Evolutionary conservation across 2,113 vertebrate species (phyloP), one percentile per base, ranked within the genome.

Genomic region (Ranitomeya imitator): DNA sequence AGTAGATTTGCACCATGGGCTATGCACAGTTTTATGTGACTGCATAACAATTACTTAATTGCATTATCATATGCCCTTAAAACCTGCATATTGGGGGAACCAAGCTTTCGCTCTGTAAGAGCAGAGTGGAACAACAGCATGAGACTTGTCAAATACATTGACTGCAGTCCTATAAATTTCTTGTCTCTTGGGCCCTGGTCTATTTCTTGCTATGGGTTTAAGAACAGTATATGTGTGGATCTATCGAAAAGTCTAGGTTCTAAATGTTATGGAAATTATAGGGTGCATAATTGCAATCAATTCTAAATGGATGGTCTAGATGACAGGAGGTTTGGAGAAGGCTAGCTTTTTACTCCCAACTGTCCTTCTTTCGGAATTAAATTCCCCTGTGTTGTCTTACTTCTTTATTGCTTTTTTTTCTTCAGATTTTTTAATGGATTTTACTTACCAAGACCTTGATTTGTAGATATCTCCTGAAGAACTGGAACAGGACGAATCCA

Each of bases 41-140:
- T 88, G 71, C 87, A 77, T 83, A 84, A 82, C 87, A 88, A 83
- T 61, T 78, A 63, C 79, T 83, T 88, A 88, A 88, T 88, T 88
- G 80, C 87, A 88, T 88, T 83, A 88, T 83, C 80, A 88, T 83
- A 80, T 82, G 79, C 52, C 86, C 79, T 83, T 74, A 88, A 74
- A 82, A 65, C 21, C 23, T 78, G 87, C 87, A 80, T 88, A 78
- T 74, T 88, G 87, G 80, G 37, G 80, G 87, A 88, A 76, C 80
- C 31, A 51, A 77, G 59, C 18, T 65, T n/a, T 61, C 37, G 37
- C 12, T 79, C 76, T 26, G 76, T 60, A 76, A 73, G 84, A 71
- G 51, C 61, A 19, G 60, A 79, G 37, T 61, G 45, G 59, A 79
- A 55, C 79, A 65, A 54, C 65, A 83, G 71, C 80, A 26, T 83